Evolutionary conservation across 1,140 invertebrate species (phyloP).

Genomic region (Drosophila triauraria): DNA sequence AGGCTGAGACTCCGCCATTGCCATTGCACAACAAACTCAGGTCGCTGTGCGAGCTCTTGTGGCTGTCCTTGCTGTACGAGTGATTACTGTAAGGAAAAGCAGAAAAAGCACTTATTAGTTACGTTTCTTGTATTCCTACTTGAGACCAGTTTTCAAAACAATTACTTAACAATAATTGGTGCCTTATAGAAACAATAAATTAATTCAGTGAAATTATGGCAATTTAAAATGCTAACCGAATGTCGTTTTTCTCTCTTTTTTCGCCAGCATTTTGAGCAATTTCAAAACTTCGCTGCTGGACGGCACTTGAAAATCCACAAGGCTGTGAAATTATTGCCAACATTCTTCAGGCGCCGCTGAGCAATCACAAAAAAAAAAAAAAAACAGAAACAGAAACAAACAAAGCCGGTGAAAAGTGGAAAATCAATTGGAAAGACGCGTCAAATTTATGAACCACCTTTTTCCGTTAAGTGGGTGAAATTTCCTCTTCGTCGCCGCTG

Average conservation of each 20-base stretch:
- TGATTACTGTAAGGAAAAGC: constrained; percentile 72
- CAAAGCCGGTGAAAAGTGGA: constrained; percentile 65
- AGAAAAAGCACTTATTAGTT: constrained; percentile 13
- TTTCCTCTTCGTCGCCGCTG: constrained; percentile 54
- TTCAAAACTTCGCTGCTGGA: constrained; percentile 13
- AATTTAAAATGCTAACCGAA: constrained; percentile 3
- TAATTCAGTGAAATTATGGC: constrained; percentile 26
- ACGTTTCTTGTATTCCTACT: background rate
- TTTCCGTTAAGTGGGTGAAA: constrained; percentile 62
- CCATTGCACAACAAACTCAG: constrained; percentile 66
- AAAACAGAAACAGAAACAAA: constrained; percentile 15
- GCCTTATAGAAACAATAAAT: constrained; percentile 18
- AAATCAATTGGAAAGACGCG: constrained; percentile 61
- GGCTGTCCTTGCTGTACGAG: constrained; percentile 83
- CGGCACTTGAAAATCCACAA: constrained; percentile 53
- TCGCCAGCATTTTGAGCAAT: constrained; percentile 16
- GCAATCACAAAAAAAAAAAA: constrained; percentile 50
- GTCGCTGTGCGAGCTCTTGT: constrained; percentile 84
- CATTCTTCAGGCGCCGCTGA: constrained; percentile 52
- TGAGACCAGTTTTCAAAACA: constrained; percentile 5
- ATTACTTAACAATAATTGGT: constrained; percentile 37
- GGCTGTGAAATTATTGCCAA: constrained; percentile 58
- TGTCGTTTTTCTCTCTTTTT: constrained; percentile 1
- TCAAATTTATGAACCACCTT: constrained; percentile 57
- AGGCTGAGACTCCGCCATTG: constrained; percentile 8